Evolutionary conservation across 2,113 vertebrate genomes (phyloP), one percentile per base, ranked within the genome.

Genomic region (Engraulis encrasicolus): DNA sequence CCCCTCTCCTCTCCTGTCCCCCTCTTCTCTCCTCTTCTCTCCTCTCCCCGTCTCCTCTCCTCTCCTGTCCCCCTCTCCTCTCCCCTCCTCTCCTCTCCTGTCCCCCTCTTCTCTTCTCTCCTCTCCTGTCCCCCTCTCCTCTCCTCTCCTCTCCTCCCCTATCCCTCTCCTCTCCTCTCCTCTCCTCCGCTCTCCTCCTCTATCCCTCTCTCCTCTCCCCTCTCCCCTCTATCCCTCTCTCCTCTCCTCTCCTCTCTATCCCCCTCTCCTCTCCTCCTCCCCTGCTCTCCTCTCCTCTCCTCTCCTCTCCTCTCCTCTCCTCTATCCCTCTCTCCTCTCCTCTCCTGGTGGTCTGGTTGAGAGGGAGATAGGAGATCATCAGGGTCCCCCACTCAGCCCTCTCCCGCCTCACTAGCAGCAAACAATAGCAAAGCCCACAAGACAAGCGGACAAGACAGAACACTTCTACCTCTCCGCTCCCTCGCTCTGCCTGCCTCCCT

Each of bases 401-500:
- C 14, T 23, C 31, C 9, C 23, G 58, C 58, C 58, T 66, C 27
- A 23, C 7, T 14, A 23, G 31, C 58, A 31, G 58, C 58, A 66
- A 66, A 66, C 58, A 66, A 66, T 66, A 27, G 58, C 58, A 66
- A n/a, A 66, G 58, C 58, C 23, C n/a, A n/a, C n/a, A n/a, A n/a
- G n/a, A n/a, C n/a, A n/a, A n/a, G 31, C 31, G 58, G 58, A 66
- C 58, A 66, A 66, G 58, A 66, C 58, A 66, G 58, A 66, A 66
- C 58, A 66, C 58, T 66, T 7, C 58, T 27, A 19, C 27, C 23
- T 23, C 11, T 66, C 23, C 27, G n/a, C 23, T 66, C 23, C 14
- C 23, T 27, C 58, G 12, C 23, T 66, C 11, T 66, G 7, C 31
- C 23, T 66, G 1, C 14, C 23, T 66, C 23, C 23, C 6, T 66